A percentile compares a stretch with the other conserved stretches of the same genome.
Evolutionary conservation across 2,888 invertebrate species (phyloP).

Genomic region (Tribolium freemani): DNA sequence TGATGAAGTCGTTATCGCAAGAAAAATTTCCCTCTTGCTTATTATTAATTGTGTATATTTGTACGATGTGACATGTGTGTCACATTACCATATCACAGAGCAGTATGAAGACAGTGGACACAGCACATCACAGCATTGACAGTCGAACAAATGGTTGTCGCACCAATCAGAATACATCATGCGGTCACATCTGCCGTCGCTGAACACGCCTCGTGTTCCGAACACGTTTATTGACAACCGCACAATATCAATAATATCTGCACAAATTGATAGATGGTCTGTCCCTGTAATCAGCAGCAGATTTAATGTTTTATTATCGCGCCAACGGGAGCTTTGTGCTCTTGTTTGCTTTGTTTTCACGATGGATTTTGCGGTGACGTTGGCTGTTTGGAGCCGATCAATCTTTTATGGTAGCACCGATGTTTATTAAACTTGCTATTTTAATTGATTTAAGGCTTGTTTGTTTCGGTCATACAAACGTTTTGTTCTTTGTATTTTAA

Average conservation of each 20-base stretch:
- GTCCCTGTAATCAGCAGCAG: conserved; percentile 26
- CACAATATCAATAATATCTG: conserved; percentile 33
- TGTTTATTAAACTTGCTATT: background rate
- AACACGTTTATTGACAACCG: conserved; percentile 24
- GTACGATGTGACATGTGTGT: conserved; percentile 29
- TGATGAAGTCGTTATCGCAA: conserved; percentile 16
- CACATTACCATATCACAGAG: conserved; percentile 44
- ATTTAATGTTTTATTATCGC: conserved; percentile 30
- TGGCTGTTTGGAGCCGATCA: conserved; percentile 1
- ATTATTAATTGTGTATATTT: conserved; percentile 20
- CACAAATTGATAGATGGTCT: conserved; percentile 32
- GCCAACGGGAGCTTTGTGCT: background rate
- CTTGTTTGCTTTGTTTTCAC: conserved; percentile 14
- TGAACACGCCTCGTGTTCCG: conserved; percentile 32
- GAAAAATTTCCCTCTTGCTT: conserved; percentile 1
- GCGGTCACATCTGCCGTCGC: conserved; percentile 42
- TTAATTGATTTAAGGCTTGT: conserved; percentile 9
- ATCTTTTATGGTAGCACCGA: background rate
- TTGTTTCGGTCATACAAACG: background rate
- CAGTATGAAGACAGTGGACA: conserved; percentile 54
- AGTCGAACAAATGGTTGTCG: conserved; percentile 64
- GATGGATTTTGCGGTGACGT: conserved; percentile 1
- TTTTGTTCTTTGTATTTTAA: conserved; percentile 3
- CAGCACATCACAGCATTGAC: conserved; percentile 61
- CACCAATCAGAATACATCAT: conserved; percentile 62